Evolutionary conservation across 1,140 invertebrate genomes (phyloP).

Genomic region (Dolichoris vasculosae): DNA sequence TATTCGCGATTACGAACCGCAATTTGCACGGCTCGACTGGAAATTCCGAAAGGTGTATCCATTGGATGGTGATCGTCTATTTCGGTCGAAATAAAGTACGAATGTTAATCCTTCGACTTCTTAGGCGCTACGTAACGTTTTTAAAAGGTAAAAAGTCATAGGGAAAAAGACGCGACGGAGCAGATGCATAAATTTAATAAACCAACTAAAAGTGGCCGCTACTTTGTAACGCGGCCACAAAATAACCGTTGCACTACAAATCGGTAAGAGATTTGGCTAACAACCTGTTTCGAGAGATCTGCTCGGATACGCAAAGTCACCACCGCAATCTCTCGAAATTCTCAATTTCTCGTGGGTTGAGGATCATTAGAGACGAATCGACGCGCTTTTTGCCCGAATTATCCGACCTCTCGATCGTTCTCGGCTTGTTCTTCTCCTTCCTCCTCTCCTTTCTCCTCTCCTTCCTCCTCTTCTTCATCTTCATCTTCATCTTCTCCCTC

Average conservation of each 20-base stretch:
- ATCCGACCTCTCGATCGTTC: slow-evolving; percentile 42
- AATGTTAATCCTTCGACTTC: too few species aligned
- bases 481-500: background rate
- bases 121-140: background rate
- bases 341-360: slow-evolving; percentile 33
- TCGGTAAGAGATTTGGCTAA: slow-evolving; percentile 15
- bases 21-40: too few species aligned
- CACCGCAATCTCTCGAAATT: slow-evolving; percentile 33
- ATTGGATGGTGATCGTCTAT: too few species aligned
- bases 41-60: too few species aligned
- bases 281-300: slow-evolving; percentile 36
- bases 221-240: background rate
- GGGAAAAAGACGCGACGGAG: background rate
- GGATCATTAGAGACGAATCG: slow-evolving; percentile 46
- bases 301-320: slow-evolving; percentile 26
- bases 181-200: background rate
- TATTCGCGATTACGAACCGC: too few species aligned
- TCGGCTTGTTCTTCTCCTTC: background rate
- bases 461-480: background rate
- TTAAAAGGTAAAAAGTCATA: background rate
- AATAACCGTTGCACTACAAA: slow-evolving; percentile 12
- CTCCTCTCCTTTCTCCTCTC: background rate
- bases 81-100: too few species aligned
- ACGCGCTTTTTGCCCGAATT: slow-evolving; percentile 48
- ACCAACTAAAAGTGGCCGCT: background rate